Percentiles rank a stretch among this genome's conserved stretches.
phyloP scores from a whole-genome alignment of 2,797 vertebrate genomes.

The Epinephelus malabaricus region DNA sequence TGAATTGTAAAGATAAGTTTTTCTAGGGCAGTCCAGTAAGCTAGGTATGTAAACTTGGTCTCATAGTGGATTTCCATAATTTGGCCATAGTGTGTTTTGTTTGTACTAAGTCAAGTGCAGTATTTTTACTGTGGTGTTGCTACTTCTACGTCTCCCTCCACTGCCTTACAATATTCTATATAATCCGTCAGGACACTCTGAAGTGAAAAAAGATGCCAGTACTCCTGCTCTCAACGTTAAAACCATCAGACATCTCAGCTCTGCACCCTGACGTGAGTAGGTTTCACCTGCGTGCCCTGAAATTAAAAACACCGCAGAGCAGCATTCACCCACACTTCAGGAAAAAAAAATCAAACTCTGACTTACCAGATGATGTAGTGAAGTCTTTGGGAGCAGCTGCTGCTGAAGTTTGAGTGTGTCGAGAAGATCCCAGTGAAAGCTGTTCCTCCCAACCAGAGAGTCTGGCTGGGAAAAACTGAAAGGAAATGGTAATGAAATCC shows the following conservation, averaged over 20 bases:
- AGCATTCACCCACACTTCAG: neutral
- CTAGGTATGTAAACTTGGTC: no score
- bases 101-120: no score
- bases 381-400: constrained; percentile 33
- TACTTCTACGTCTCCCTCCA: no score
- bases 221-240: neutral
- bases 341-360: constrained; percentile 1
- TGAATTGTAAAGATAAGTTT: no score
- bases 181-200: no score
- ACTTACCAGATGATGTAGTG: constrained; percentile 65
- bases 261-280: neutral
- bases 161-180: no score
- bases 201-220: no score
- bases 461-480: constrained; percentile 74
- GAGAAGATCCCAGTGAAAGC: constrained; percentile 45
- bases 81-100: no score
- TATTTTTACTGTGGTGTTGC: no score
- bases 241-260: neutral
- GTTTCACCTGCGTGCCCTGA: neutral
- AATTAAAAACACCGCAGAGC: neutral
- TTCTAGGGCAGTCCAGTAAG: no score
- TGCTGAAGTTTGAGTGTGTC: constrained; percentile 19
- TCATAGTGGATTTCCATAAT: no score
- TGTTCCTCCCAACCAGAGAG: constrained; percentile 57
- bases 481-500: constrained; percentile 81